phyloP scores from a whole-genome alignment of 1,140 invertebrate species.

The Drosophila lacertosa region DNA sequence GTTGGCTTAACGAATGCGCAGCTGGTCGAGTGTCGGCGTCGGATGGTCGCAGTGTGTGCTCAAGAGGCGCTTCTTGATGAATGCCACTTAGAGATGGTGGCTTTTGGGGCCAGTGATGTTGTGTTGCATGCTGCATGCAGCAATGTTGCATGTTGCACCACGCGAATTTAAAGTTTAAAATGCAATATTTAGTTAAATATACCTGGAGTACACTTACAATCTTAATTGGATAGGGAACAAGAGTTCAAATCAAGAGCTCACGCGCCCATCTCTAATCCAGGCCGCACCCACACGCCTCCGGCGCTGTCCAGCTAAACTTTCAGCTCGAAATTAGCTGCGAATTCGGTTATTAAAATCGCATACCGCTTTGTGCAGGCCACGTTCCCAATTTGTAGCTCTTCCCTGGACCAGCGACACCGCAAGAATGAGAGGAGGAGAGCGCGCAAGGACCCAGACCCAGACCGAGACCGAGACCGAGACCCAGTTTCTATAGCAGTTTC shows the following conservation, averaged over 20 bases:
- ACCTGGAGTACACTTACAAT: background rate
- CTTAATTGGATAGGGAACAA: slow-evolving; percentile 12
- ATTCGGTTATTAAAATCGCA: slow-evolving; percentile 77
- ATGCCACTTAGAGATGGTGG: slow-evolving; percentile 36
- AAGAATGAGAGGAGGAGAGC: background rate
- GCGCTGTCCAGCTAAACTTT: slow-evolving; percentile 49
- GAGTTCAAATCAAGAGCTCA: background rate
- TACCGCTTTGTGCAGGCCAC: slow-evolving; percentile 26
- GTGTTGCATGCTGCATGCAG: no score
- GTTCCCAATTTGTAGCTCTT: slow-evolving; percentile 39
- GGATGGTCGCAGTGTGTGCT: slow-evolving; percentile 31
- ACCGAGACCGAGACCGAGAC: slow-evolving; percentile 59
- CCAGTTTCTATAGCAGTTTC: slow-evolving; percentile 60
- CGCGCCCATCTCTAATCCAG: slow-evolving; percentile 28
- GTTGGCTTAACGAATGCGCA: slow-evolving; percentile 74
- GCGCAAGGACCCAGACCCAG: slow-evolving; percentile 46
- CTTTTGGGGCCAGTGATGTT: no score
- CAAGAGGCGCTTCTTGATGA: slow-evolving; percentile 30
- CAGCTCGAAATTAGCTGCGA: slow-evolving; percentile 62
- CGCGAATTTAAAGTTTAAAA: background rate
- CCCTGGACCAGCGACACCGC: slow-evolving; percentile 1
- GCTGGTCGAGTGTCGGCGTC: slow-evolving; percentile 28
- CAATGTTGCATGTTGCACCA: slow-evolving; percentile 1
- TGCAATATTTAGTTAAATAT: background rate
- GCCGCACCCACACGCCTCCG: slow-evolving; percentile 45